Percentiles rank a stretch among this genome's conserved stretches.
Conservation (phyloP, 2,888 invertebrate genomes). For the Drosophila ezoana region DNA sequence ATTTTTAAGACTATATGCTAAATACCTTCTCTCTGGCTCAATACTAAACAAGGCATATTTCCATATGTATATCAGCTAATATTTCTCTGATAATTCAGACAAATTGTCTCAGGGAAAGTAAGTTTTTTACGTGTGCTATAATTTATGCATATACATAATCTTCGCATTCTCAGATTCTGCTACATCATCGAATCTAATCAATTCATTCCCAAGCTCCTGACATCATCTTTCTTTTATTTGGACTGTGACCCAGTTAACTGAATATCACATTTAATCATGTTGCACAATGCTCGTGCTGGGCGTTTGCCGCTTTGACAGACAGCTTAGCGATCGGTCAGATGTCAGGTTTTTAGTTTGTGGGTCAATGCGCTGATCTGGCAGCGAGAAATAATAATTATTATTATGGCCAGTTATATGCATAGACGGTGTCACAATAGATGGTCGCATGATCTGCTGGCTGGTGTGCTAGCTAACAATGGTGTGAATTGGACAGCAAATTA, state of each 20-base stretch:
- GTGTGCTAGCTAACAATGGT: constrained; percentile 58
- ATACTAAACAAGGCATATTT: neutral
- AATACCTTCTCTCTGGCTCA: no score
- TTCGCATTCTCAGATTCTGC: neutral
- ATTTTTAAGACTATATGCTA: no score
- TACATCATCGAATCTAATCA: neutral
- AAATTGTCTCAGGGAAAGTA: constrained; percentile 18
- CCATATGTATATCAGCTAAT: neutral
- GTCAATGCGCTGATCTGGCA: constrained; percentile 36
- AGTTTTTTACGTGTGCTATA: neutral
- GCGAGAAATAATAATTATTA: constrained; percentile 3
- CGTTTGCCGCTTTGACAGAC: constrained; percentile 27
- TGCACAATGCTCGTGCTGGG: constrained; percentile 41
- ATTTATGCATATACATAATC: neutral
- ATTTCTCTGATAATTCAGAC: constrained; percentile 2
- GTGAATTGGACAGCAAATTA: constrained; percentile 65
- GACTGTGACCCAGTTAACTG: constrained; percentile 43
- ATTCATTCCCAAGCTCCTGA: neutral
- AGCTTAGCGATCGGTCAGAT: constrained; percentile 43
- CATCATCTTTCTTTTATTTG: constrained; percentile 21
- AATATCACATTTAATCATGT: constrained; percentile 33
- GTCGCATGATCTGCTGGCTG: constrained; percentile 36
- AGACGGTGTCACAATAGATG: constrained; percentile 30
- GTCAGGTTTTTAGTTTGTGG: constrained; percentile 39
- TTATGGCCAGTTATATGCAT: constrained; percentile 15